phyloP scores from a whole-genome alignment of 2,797 vertebrate species.

The Sebastes steindachneri region DNA sequence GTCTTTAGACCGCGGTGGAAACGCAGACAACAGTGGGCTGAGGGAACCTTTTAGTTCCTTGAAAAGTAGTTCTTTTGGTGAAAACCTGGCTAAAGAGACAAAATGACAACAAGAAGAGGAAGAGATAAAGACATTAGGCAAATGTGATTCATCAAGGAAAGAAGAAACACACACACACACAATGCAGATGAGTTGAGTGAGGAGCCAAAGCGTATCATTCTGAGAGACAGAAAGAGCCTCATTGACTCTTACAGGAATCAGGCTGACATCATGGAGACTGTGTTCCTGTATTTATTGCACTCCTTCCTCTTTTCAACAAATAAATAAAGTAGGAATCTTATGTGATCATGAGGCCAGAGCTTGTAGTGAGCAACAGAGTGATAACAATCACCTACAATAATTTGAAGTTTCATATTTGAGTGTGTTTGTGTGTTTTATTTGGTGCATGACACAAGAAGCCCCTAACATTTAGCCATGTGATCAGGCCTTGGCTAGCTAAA shows the following conservation, averaged over 20 bases:
- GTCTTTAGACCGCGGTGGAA: too few relatives aligned
- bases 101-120: background rate
- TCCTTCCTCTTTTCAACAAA: background rate
- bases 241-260: constrained; percentile 2
- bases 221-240: background rate
- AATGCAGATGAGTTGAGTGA: background rate
- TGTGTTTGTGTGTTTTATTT: constrained; percentile 26
- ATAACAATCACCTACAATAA: background rate
- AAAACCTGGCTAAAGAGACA: background rate
- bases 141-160: constrained; percentile 11
- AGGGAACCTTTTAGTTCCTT: too few relatives aligned
- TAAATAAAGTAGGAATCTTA: background rate
- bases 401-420: background rate
- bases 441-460: constrained; percentile 30
- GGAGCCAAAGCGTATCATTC: background rate
- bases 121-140: background rate
- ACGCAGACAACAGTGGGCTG: too few relatives aligned
- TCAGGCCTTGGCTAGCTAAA: constrained; percentile 37
- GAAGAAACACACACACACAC: background rate
- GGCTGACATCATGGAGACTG: background rate
- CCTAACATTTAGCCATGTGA: constrained; percentile 55
- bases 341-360: background rate
- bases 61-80: too few relatives aligned
- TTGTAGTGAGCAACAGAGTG: background rate
- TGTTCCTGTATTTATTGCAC: constrained; percentile 14